Percentiles rank a stretch among this genome's conserved stretches.
These are phyloP conservation scores for Ostrea denselamellosa DNA, from an alignment of 1,140 invertebrate genomes.

Conservation along the genomic window DNA sequence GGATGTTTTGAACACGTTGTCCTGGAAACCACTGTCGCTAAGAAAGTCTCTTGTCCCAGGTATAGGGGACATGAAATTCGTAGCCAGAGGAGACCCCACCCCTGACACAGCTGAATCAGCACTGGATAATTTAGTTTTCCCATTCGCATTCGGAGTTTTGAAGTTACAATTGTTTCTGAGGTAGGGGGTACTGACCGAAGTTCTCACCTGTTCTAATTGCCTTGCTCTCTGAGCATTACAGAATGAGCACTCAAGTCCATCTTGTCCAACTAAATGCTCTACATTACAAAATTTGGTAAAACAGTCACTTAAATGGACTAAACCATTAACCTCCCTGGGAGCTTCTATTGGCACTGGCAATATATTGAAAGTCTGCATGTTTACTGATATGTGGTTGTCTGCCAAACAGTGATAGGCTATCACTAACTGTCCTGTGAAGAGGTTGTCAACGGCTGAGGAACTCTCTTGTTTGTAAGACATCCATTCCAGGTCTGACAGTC, in stretches of 20 bases:
- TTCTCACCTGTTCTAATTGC: not conserved
- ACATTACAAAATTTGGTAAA: slow-evolving; percentile 75
- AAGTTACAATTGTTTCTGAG: not conserved
- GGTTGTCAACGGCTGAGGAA: slow-evolving; percentile 73
- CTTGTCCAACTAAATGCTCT: slow-evolving; percentile 69
- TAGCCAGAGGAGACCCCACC: slow-evolving; percentile 46
- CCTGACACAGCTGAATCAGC: slow-evolving; percentile 58
- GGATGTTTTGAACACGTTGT: slow-evolving; percentile 74
- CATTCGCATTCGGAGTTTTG: slow-evolving; percentile 39
- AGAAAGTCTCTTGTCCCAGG: slow-evolving; percentile 59
- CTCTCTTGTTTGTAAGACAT: slow-evolving; percentile 75
- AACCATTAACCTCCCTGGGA: slow-evolving; percentile 64
- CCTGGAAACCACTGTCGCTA: slow-evolving; percentile 74
- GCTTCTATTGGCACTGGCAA: slow-evolving; percentile 75
- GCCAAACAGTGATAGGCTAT: slow-evolving; percentile 72
- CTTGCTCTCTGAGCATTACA: slow-evolving; percentile 46
- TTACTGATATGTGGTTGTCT: slow-evolving; percentile 74
- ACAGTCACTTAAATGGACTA: slow-evolving; percentile 74
- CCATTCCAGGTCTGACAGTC: slow-evolving; percentile 77
- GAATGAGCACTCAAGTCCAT: slow-evolving; percentile 61
- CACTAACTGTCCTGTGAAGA: slow-evolving; percentile 76
- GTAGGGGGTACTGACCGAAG: not conserved
- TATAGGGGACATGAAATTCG: slow-evolving; percentile 70
- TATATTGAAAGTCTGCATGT: slow-evolving; percentile 75
- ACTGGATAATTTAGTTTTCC: slow-evolving; percentile 41